A percentile compares a stretch with the other conserved stretches of the same genome.
phyloP scores from a whole-genome alignment of 2,797 vertebrate genomes.

The Calcarius lapponicus region DNA sequence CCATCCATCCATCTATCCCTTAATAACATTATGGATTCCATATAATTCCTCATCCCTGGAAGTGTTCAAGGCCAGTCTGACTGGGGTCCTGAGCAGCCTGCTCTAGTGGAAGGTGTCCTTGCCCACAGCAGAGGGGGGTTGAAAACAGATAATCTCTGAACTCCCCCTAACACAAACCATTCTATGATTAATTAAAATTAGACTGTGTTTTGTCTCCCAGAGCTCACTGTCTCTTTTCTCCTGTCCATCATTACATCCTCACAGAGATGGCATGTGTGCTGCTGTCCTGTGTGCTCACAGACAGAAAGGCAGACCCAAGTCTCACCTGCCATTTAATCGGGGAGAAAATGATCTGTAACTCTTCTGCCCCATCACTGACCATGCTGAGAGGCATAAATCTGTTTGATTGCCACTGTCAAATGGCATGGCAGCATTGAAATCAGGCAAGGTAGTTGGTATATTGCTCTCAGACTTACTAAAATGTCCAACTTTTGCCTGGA shows the following conservation, averaged over 20 bases:
- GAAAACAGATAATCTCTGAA: not conserved
- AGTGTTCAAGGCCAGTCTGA: not conserved
- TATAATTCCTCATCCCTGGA: not conserved
- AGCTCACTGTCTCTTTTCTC: not conserved
- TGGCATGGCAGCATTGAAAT: fast-evolving
- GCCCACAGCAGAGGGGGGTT: not conserved
- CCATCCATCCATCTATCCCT: not conserved
- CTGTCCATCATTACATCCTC: not conserved
- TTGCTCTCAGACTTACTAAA: not conserved
- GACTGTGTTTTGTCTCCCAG: not conserved
- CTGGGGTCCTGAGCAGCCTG: not conserved
- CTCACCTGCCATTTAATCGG: not conserved
- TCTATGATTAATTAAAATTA: not conserved
- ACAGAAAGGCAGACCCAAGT: not conserved
- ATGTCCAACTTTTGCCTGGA: not conserved
- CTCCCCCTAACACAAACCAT: not conserved
- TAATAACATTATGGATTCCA: not conserved
- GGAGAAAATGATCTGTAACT: not conserved
- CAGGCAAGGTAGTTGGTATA: not conserved
- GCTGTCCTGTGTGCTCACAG: not conserved
- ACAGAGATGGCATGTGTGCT: not conserved
- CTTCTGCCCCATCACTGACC: not conserved
- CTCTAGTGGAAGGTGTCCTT: not conserved
- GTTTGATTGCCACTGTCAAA: not conserved
- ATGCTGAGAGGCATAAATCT: not conserved